Percentiles rank a stretch among this genome's conserved stretches.
phyloP scores from a whole-genome alignment of 2,888 invertebrate species.

The Coelinius sp. region DNA sequence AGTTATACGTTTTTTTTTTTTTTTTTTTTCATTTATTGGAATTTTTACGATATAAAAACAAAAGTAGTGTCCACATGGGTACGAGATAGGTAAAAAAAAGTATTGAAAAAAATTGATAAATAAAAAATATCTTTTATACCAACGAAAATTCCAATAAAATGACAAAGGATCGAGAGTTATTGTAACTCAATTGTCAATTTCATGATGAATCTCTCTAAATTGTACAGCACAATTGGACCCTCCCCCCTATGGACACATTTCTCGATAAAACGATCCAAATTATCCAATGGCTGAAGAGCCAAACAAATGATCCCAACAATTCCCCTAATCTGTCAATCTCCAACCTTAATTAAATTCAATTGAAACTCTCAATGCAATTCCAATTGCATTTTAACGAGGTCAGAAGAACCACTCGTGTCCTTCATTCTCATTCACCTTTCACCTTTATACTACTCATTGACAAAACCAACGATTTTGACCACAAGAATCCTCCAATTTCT shows the following conservation, averaged over 20 bases:
- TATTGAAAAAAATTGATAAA: background rate
- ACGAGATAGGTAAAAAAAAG: no score
- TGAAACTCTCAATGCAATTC: slow-evolving; percentile 8
- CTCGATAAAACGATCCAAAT: background rate
- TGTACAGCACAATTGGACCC: background rate
- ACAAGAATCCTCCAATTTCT: background rate
- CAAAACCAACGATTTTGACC: background rate
- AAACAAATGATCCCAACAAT: background rate
- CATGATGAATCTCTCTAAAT: no score
- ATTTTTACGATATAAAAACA: background rate
- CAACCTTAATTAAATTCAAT: slow-evolving; percentile 6
- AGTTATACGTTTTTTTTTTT: background rate
- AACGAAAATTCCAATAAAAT: background rate
- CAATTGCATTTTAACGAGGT: background rate
- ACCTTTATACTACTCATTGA: background rate
- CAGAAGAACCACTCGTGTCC: background rate
- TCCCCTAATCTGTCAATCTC: slow-evolving; percentile 4
- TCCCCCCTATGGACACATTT: background rate
- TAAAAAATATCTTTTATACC: background rate
- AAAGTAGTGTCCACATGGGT: background rate
- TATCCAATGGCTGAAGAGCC: background rate
- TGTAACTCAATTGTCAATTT: background rate
- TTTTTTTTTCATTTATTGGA: background rate
- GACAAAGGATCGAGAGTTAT: background rate
- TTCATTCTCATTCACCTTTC: background rate